Conservation (phyloP, 2,113 vertebrate species). For the Pelecanoides urinatrix region DNA sequence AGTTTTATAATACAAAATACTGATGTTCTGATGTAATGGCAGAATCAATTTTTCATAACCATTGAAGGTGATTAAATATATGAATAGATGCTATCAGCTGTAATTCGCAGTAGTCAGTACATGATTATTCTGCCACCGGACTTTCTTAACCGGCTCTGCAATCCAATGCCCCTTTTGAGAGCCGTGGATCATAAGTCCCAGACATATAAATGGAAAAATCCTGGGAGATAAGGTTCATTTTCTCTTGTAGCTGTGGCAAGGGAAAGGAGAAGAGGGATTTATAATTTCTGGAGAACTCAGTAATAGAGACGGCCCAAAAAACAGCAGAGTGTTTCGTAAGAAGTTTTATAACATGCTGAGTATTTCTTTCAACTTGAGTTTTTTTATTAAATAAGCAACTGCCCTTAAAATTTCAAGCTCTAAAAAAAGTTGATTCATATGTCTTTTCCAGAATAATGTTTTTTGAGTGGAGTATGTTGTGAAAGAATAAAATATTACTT, state of each 20-base stretch:
- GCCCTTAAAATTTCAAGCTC: background rate
- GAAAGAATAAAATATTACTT: background rate
- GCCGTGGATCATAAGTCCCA: background rate
- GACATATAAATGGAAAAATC: slow-evolving; percentile 23
- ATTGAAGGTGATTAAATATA: background rate
- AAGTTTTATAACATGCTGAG: background rate
- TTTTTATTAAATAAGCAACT: background rate
- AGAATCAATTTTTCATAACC: background rate
- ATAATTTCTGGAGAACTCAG: background rate
- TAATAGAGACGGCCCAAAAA: background rate
- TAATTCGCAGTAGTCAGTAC: background rate
- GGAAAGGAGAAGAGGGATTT: background rate
- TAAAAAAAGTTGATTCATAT: background rate
- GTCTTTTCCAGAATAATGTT: background rate
- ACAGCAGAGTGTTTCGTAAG: background rate
- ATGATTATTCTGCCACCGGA: background rate
- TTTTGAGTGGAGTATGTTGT: background rate
- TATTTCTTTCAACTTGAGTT: background rate
- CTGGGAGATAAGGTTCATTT: background rate
- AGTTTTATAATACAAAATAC: background rate
- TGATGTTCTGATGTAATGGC: background rate
- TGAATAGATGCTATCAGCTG: background rate
- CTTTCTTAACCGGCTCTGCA: background rate
- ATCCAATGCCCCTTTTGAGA: background rate
- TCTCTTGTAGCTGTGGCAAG: background rate